These are phyloP conservation scores for Isoperla grammatica DNA, from an alignment of 2,888 invertebrate species.

Conservation along the genomic window DNA sequence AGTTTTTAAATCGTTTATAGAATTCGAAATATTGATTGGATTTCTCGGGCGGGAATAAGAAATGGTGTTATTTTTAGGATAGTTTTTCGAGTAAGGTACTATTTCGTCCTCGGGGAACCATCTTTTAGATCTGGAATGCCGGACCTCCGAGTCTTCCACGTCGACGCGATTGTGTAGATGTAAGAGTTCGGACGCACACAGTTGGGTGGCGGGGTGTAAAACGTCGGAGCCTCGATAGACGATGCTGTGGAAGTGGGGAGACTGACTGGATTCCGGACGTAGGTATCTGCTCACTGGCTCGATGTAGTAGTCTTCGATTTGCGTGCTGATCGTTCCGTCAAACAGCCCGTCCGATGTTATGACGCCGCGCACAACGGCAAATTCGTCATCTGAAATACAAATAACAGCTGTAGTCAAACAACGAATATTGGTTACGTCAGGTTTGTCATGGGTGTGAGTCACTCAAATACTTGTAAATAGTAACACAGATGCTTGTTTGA, in stretches of 20 bases:
- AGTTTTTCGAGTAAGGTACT: neutral
- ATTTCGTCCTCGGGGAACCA: constrained; percentile 63
- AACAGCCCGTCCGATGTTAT: constrained; percentile 82
- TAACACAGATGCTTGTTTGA: no score
- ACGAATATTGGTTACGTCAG: constrained; percentile 17
- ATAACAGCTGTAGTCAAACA: constrained; percentile 14
- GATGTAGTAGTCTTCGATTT: constrained; percentile 74
- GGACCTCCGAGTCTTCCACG: constrained; percentile 13
- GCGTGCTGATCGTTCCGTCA: constrained; percentile 80
- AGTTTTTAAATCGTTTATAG: constrained; percentile 5
- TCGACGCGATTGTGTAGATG: constrained; percentile 40
- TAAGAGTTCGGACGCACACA: constrained; percentile 58
- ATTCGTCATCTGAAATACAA: constrained; percentile 67
- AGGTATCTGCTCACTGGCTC: constrained; percentile 70
- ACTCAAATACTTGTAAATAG: no score
- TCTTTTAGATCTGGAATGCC: constrained; percentile 50
- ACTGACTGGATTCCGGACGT: constrained; percentile 34
- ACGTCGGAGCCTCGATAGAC: constrained; percentile 80
- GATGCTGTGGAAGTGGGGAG: constrained; percentile 66
- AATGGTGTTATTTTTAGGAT: constrained; percentile 9
- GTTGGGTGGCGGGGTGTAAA: constrained; percentile 44
- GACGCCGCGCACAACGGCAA: constrained; percentile 75
- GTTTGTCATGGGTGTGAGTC: no score
- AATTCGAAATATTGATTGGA: neutral
- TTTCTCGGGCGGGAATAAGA: neutral